Conservation (phyloP, 2,888 invertebrate genomes). For the Macrostomum cliftonense region DNA sequence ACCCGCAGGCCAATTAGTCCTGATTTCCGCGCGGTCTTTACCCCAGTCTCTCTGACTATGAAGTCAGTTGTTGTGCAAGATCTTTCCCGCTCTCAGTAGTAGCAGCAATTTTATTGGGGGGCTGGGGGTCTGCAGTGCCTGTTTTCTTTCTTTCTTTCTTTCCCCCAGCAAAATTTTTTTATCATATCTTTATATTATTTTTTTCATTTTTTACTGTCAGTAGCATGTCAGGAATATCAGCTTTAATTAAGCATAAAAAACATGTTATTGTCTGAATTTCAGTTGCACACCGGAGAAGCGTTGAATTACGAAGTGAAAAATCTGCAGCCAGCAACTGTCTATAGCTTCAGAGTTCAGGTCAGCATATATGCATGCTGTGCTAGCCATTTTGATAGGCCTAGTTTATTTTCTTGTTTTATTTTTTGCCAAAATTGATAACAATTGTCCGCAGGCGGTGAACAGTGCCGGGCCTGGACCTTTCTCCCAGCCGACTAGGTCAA, state of each 20-base stretch:
- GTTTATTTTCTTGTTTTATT: constrained; percentile 23
- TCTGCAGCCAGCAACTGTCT: constrained; percentile 56
- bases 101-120: too few relatives aligned
- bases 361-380: constrained; percentile 7
- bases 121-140: too few relatives aligned
- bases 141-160: too few relatives aligned
- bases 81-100: too few relatives aligned
- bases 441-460: constrained; percentile 49
- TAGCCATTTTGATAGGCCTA: background rate
- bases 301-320: constrained; percentile 49
- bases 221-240: too few relatives aligned
- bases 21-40: background rate
- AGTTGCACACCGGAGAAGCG: constrained; percentile 30
- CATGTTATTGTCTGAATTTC: constrained; percentile 11
- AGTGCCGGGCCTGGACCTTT: constrained; percentile 58
- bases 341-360: constrained; percentile 55
- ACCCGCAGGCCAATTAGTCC: too few relatives aligned
- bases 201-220: too few relatives aligned
- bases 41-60: background rate
- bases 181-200: too few relatives aligned
- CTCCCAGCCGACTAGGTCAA: constrained; percentile 49
- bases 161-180: too few relatives aligned
- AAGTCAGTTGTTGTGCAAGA: too few relatives aligned
- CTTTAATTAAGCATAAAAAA: too few relatives aligned
- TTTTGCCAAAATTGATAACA: too few relatives aligned